These are phyloP conservation scores for Ophraella communa DNA, from an alignment of 2,888 invertebrate genomes.

Conservation along the genomic window DNA sequence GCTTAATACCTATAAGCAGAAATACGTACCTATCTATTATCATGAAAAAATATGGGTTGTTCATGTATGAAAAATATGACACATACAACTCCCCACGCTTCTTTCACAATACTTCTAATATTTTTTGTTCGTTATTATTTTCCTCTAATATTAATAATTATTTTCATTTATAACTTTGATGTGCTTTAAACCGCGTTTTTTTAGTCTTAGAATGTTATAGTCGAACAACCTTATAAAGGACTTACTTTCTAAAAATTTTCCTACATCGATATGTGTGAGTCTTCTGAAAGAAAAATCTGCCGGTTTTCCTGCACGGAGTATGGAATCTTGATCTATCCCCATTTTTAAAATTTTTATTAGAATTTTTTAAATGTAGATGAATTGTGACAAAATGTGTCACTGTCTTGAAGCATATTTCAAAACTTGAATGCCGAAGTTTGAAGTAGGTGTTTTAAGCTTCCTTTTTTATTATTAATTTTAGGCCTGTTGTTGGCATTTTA, in stretches of 20 bases:
- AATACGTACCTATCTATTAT: no score
- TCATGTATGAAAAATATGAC: no score
- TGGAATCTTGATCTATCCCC: slow-evolving; percentile 4
- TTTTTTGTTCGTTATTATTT: no score
- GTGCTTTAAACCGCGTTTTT: no score
- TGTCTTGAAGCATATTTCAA: not conserved
- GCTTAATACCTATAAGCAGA: no score
- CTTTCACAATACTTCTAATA: no score
- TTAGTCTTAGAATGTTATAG: no score
- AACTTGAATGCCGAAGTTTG: not conserved
- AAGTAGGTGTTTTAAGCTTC: not conserved
- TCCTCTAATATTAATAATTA: no score
- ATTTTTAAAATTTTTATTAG: slow-evolving; percentile 1
- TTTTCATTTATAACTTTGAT: no score
- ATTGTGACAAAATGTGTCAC: slow-evolving; percentile 5
- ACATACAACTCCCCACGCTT: no score
- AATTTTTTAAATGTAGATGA: no score
- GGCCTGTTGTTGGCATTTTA: not conserved
- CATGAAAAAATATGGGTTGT: no score
- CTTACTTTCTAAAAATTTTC: slow-evolving; percentile 48
- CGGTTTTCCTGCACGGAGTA: slow-evolving; percentile 51
- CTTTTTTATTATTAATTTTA: not conserved
- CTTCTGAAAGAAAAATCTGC: slow-evolving; percentile 59
- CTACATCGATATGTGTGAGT: slow-evolving; percentile 47
- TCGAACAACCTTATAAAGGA: not conserved